Conservation (phyloP, 2,113 vertebrate genomes). For the Chaetura pelagica region DNA sequence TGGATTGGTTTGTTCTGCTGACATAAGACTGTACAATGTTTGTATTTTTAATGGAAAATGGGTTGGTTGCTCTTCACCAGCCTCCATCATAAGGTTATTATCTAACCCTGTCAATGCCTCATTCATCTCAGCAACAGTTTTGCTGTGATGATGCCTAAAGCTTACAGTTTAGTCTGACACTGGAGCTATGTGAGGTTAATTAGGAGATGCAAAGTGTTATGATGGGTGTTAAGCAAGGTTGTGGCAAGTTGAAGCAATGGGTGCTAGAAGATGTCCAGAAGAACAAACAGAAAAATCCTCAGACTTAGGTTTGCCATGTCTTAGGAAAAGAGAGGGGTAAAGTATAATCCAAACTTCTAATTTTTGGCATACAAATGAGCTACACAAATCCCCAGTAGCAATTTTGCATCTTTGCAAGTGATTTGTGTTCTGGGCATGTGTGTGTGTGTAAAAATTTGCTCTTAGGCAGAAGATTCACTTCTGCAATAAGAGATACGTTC, state of each 20-base stretch:
- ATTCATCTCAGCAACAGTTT: not conserved
- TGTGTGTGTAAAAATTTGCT: not conserved
- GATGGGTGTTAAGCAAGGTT: not conserved
- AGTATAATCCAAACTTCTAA: not conserved
- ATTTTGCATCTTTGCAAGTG: not conserved
- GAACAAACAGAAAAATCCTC: not conserved
- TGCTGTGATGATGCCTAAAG: not conserved
- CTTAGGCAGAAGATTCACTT: not conserved
- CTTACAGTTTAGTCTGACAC: not conserved
- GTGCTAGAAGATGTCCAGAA: not conserved
- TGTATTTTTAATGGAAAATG: not conserved
- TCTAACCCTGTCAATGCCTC: accelerated
- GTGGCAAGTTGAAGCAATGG: not conserved
- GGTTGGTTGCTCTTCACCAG: not conserved
- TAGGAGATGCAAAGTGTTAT: not conserved
- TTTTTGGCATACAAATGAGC: not conserved
- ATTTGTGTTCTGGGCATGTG: not conserved
- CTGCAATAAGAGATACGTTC: not conserved
- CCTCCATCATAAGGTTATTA: not conserved
- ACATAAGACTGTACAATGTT: not conserved
- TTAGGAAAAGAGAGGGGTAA: not conserved
- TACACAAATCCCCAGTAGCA: not conserved
- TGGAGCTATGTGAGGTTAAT: not conserved
- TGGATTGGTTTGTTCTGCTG: not conserved
- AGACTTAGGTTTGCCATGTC: not conserved